These are phyloP conservation scores for Gyps fulvus DNA, from an alignment of 2,113 vertebrate genomes.

Conservation along the genomic window DNA sequence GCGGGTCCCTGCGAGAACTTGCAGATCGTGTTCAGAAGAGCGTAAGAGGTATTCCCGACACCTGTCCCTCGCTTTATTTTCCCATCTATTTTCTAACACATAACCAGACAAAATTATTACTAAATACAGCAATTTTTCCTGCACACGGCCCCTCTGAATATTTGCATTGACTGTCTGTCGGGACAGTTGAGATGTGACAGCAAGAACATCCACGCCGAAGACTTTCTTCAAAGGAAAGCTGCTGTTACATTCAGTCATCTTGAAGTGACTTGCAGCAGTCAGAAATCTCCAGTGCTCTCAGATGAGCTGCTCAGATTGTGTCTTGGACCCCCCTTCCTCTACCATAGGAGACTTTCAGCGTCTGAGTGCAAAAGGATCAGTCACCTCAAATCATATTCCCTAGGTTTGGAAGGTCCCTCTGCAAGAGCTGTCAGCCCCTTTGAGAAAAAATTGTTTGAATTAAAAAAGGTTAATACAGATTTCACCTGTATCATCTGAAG, in stretches of 20 bases:
- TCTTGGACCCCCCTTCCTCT: neutral
- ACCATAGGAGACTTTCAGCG: neutral
- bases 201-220: neutral
- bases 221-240: neutral
- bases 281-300: neutral
- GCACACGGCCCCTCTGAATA: fast-evolving
- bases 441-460: neutral
- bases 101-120: neutral
- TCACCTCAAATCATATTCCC: neutral
- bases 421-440: neutral
- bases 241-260: neutral
- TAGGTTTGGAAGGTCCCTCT: neutral
- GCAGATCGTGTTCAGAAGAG: neutral
- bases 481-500: neutral
- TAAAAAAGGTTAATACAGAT: neutral
- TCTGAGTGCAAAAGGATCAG: neutral
- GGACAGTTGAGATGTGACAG: neutral
- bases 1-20: neutral
- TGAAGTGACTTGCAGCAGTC: neutral
- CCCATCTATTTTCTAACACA: neutral
- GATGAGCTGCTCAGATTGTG: neutral
- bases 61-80: neutral
- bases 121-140: neutral
- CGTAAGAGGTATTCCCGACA: neutral
- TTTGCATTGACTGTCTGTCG: too few relatives aligned